phyloP scores from a whole-genome alignment of 2,797 vertebrate genomes.

The Sebastes hubbsi region DNA sequence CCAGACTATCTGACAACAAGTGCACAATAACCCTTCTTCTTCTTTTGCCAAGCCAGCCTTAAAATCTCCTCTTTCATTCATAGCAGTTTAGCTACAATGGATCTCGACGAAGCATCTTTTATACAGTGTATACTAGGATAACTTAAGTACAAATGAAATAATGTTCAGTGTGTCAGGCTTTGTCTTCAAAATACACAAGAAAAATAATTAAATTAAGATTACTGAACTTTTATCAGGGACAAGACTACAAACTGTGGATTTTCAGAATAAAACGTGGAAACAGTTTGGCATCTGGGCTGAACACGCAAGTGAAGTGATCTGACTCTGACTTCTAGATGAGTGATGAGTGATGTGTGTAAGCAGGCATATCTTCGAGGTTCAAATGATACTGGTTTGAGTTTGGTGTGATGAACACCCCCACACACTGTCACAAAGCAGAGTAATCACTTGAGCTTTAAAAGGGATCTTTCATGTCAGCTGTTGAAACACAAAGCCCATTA shows the following conservation, averaged over 20 bases:
- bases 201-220: neutral
- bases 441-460: conserved; percentile 44
- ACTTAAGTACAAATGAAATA: too few relatives aligned
- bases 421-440: conserved; percentile 25
- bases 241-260: neutral
- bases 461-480: conserved; percentile 53
- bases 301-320: neutral
- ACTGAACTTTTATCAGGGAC: neutral
- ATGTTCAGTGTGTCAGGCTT: neutral
- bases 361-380: conserved; percentile 23
- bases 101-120: neutral
- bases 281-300: neutral
- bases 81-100: neutral
- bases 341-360: conserved; percentile 28
- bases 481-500: conserved; percentile 35
- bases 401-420: conserved; percentile 40
- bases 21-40: too few relatives aligned
- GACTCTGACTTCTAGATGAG: conserved; percentile 14
- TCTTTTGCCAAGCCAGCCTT: too few relatives aligned
- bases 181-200: neutral
- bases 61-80: neutral
- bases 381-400: conserved; percentile 25
- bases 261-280: neutral
- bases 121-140: too few relatives aligned
- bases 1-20: neutral